Evolutionary conservation across 2,888 invertebrate species (phyloP).

Genomic region (Ophion ventricosus): DNA sequence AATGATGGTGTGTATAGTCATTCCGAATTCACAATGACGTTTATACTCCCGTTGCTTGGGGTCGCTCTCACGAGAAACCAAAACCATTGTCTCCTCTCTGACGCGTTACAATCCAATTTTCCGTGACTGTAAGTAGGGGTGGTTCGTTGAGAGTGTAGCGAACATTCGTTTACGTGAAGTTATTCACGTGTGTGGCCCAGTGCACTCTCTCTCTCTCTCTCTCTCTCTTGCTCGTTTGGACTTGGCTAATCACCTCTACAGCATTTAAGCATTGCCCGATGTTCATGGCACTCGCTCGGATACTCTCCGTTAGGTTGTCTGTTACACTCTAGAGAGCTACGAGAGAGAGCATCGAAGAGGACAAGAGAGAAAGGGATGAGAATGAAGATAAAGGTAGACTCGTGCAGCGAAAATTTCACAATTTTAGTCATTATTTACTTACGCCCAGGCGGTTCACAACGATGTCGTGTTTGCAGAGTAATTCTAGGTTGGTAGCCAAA

Average conservation of each 20-base stretch:
- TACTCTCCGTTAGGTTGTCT: constrained; percentile 11
- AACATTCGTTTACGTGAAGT: constrained; percentile 45
- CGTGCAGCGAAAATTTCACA: constrained; percentile 55
- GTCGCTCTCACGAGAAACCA: neutral
- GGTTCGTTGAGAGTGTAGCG: constrained; percentile 19
- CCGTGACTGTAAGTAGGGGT: constrained; percentile 2
- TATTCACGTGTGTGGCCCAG: constrained; percentile 49
- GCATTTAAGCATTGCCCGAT: constrained; percentile 56
- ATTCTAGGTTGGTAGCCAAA: constrained; percentile 57
- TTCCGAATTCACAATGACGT: constrained; percentile 15
- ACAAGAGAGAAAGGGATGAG: neutral
- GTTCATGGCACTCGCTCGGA: constrained; percentile 26
- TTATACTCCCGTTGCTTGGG: constrained; percentile 12
- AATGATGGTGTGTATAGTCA: too few relatives aligned
- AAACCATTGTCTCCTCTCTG: constrained; percentile 16
- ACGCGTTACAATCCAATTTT: constrained; percentile 50
- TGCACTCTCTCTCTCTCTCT: neutral
- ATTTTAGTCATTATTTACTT: constrained; percentile 69
- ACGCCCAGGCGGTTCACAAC: constrained; percentile 65
- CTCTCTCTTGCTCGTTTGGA: constrained; percentile 35
- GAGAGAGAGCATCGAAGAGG: neutral
- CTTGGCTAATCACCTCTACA: constrained; percentile 63
- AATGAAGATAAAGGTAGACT: neutral
- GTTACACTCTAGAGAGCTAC: constrained; percentile 22
- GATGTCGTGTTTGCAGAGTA: constrained; percentile 43